phyloP scores from a whole-genome alignment of 2,113 vertebrate genomes.

The Vulpes lagopus region DNA sequence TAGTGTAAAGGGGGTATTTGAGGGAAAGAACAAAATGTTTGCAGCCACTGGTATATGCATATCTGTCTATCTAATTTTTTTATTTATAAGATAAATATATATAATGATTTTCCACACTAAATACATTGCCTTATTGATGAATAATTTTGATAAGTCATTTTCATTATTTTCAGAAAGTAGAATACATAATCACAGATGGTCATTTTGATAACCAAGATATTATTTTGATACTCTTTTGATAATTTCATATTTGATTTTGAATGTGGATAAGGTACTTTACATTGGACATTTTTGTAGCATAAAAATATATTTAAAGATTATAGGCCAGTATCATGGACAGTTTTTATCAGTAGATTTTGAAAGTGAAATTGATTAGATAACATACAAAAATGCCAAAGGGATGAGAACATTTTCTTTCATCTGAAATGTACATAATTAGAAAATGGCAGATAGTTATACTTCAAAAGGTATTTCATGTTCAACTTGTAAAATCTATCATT shows the following conservation, averaged over 20 bases:
- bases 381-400: conserved; percentile 23
- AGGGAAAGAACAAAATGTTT: conserved; percentile 51
- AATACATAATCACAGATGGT: neutral
- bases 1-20: conserved; percentile 42
- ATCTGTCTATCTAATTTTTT: neutral
- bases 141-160: conserved; percentile 70
- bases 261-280: conserved; percentile 40
- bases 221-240: conserved; percentile 54
- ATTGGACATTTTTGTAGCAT: conserved; percentile 61
- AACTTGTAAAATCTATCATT: conserved; percentile 16
- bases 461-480: neutral
- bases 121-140: neutral
- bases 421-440: neutral
- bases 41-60: neutral
- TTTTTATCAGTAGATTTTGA: conserved; percentile 73
- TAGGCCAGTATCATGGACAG: neutral
- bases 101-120: conserved; percentile 61
- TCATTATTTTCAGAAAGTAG: conserved; percentile 53
- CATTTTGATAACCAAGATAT: conserved; percentile 35
- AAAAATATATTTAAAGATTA: conserved; percentile 64
- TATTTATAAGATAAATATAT: neutral
- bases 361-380: conserved; percentile 74
- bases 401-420: neutral
- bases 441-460: neutral
- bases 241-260: conserved; percentile 50